These are phyloP conservation scores for Gisinianus flammeolus DNA, from an alignment of 2,888 invertebrate species.

Conservation along the genomic window DNA sequence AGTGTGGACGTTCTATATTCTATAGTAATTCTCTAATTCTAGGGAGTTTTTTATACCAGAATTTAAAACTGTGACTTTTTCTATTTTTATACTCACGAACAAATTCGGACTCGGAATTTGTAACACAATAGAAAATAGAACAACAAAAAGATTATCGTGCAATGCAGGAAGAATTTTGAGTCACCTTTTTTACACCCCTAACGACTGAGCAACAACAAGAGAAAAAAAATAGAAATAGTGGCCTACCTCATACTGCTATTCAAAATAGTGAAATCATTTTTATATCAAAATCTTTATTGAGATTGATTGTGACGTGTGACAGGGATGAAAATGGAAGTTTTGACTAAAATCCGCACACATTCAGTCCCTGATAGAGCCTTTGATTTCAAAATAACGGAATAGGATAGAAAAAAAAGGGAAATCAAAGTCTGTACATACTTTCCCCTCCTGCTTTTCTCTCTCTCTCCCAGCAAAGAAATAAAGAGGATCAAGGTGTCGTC, in stretches of 20 bases:
- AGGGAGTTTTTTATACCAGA: not conserved
- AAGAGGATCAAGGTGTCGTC: constrained; percentile 12
- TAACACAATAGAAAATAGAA: not conserved
- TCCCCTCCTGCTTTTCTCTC: too few relatives aligned
- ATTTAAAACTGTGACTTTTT: not conserved
- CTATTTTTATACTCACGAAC: too few relatives aligned
- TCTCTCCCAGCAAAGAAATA: too few relatives aligned
- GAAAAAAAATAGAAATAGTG: too few relatives aligned
- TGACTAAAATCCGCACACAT: not conserved
- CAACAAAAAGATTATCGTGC: not conserved
- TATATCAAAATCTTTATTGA: constrained; percentile 43
- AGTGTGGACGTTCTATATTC: too few relatives aligned
- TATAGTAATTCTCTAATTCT: too few relatives aligned
- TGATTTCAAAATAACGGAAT: too few relatives aligned
- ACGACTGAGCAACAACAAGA: too few relatives aligned
- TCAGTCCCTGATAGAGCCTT: too few relatives aligned
- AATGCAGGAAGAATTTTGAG: not conserved
- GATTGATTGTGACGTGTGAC: constrained; percentile 52
- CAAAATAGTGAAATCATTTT: constrained; percentile 28
- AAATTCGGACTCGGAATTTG: not conserved
- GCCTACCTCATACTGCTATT: too few relatives aligned
- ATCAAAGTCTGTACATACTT: too few relatives aligned
- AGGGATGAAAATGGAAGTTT: constrained; percentile 29
- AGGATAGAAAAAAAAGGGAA: not conserved
- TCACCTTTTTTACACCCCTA: not conserved